Evolutionary conservation across 2,113 vertebrate species (phyloP), one percentile per base, ranked within the genome.

Genomic region (Syrmaticus mikado): DNA sequence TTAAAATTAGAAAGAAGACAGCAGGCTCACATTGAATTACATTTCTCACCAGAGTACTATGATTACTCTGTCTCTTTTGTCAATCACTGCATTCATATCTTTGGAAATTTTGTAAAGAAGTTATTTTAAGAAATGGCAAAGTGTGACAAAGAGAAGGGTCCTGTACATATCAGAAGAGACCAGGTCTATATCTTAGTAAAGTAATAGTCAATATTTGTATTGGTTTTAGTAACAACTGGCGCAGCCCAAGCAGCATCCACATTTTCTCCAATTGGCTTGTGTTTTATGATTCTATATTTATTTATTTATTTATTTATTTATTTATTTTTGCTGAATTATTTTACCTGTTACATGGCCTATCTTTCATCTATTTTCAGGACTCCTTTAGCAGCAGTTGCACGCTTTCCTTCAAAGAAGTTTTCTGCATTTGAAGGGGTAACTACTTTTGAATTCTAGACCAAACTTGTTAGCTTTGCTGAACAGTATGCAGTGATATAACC

Each of bases 1-100:
- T 67, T 84, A 89, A 84, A 81, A 89, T 60, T 40, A 75, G 52
- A 80, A 92, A n/a, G 52, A 83, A 52, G 55, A 70, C 86, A 60
- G 7, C 61, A 76, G 32, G 28, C 8, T 60, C 13, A 14, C 28
- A 14, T 40, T 41, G 48, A 81, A 82, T 43, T 65, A 19, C 18
- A 78, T 52, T 89, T n/a, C 46, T 88, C 30, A 53, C 11, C 57
- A 19, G 65, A 84, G 22, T 34, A 50, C 10, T 58, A 22, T 10
- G 67, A 10, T 60, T 84, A 75, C 46, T 84, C n/a, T 79, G 73
- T 21, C 67, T 45, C 43, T 86, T 50, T 45, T 77, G 68, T 52
- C 43, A 57, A 28, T 65, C 43, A 21, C 24, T 45, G 40, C 57
- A 61, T 78, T 66, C 61, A 45, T 4, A 2, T 36, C 30, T 70